These are phyloP conservation scores for Festucalex cinctus DNA, from an alignment of 2,113 vertebrate genomes.

Conservation along the genomic window DNA sequence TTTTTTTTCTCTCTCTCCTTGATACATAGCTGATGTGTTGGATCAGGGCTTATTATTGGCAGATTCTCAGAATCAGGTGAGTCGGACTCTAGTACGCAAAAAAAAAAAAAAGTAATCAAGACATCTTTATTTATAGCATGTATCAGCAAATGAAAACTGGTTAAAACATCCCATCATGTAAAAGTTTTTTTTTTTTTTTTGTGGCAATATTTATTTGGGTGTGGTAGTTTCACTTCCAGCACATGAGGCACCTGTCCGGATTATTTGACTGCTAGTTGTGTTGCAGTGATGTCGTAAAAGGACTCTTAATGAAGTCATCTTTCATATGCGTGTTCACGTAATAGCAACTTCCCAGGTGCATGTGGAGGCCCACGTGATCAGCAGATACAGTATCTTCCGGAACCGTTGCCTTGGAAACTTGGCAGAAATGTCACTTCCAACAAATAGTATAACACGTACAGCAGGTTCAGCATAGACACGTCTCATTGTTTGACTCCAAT, in stretches of 20 bases:
- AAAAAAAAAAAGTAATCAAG: no score
- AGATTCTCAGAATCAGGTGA: no score
- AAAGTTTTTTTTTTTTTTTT: no score
- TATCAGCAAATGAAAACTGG: no score
- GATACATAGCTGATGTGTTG: no score
- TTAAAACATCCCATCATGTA: no score
- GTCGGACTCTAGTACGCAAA: no score
- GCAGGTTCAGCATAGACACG: neutral
- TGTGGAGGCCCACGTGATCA: neutral
- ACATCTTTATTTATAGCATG: no score
- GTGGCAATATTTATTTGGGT: no score
- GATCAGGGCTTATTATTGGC: no score
- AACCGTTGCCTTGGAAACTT: slow-evolving; percentile 19
- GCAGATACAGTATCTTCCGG: slow-evolving; percentile 15
- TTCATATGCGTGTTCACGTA: slow-evolving; percentile 11
- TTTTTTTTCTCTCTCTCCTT: no score
- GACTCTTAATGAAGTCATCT: neutral
- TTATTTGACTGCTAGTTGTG: neutral
- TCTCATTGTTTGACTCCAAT: neutral
- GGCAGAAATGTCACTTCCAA: slow-evolving; percentile 32
- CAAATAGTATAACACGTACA: neutral
- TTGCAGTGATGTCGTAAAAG: neutral
- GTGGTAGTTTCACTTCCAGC: no score
- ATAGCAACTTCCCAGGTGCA: slow-evolving; percentile 15
- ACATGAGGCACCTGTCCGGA: neutral